Conservation (phyloP, 1,140 invertebrate species). For the Babylonia areolata region DNA sequence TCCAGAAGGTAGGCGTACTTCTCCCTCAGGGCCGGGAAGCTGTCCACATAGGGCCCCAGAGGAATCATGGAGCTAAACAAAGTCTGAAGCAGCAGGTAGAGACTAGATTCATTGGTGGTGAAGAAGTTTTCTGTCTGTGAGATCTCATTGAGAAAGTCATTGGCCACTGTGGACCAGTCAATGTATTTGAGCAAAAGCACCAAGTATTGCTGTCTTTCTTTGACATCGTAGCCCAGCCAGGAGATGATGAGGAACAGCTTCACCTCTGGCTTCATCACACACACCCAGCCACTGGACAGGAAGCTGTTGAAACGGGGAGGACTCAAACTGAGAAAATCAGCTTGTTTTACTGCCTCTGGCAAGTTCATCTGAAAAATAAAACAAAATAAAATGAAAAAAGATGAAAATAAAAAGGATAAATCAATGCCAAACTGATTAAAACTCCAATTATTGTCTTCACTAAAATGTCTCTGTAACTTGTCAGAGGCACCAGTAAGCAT, state of each 20-base stretch:
- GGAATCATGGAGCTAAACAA: conserved; percentile 79
- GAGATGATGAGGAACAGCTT: conserved; percentile 69
- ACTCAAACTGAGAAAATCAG: conserved; percentile 75
- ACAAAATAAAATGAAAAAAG: too few species aligned
- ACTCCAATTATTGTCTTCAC: too few species aligned
- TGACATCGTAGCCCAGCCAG: conserved; percentile 66
- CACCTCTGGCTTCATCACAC: conserved; percentile 64
- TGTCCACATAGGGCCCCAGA: conserved; percentile 77
- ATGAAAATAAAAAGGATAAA: conserved; percentile 53
- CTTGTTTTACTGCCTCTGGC: conserved; percentile 77
- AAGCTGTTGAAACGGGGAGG: conserved; percentile 72
- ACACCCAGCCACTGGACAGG: conserved; percentile 63
- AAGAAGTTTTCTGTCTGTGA: conserved; percentile 71
- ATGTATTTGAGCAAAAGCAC: conserved; percentile 63
- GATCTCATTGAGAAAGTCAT: conserved; percentile 67
- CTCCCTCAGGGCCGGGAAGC: conserved; percentile 77
- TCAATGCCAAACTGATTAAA: not conserved
- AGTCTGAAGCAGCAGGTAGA: conserved; percentile 80
- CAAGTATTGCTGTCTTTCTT: conserved; percentile 62
- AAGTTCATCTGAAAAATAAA: conserved; percentile 74
- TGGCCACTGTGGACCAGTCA: conserved; percentile 67
- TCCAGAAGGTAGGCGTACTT: conserved; percentile 73
- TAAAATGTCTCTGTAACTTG: too few species aligned
- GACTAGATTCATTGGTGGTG: conserved; percentile 67
- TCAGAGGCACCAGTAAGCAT: too few species aligned